These are phyloP conservation scores for Neoniphon sammara DNA, from an alignment of 2,797 vertebrate genomes.

Conservation along the genomic window DNA sequence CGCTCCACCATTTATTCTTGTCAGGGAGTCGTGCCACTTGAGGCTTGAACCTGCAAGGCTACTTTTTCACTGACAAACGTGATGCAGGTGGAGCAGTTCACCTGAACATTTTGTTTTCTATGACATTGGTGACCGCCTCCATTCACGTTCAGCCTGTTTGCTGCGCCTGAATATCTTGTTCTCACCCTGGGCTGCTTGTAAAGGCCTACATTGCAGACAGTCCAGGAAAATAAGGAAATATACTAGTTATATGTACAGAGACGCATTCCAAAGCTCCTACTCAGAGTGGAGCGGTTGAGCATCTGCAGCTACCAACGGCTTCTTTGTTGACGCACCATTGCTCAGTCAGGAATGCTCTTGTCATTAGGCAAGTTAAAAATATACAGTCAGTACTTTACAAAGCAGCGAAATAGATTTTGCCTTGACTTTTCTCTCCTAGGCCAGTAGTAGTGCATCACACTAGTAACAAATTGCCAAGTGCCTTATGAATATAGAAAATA, in stretches of 20 bases:
- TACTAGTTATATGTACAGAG: constrained; percentile 60
- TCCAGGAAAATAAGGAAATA: constrained; percentile 5
- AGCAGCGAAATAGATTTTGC: too few relatives aligned
- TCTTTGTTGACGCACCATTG: too few relatives aligned
- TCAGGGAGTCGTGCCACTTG: not conserved
- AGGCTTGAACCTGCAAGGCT: not conserved
- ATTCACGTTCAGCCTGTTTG: constrained; percentile 16
- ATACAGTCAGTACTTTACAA: too few relatives aligned
- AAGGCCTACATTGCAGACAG: not conserved
- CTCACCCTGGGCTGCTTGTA: not conserved
- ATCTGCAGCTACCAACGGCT: not conserved
- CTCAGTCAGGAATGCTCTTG: too few relatives aligned
- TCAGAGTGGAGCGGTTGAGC: constrained; percentile 21
- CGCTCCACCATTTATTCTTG: not conserved
- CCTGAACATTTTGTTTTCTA: not conserved
- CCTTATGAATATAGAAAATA: too few relatives aligned
- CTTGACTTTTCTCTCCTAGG: too few relatives aligned
- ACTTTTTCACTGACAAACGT: not conserved
- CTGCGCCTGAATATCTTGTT: not conserved
- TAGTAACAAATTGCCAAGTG: too few relatives aligned
- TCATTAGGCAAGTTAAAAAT: too few relatives aligned
- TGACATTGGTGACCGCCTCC: not conserved
- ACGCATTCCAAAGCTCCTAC: constrained; percentile 57
- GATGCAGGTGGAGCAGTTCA: not conserved
- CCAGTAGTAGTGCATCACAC: too few relatives aligned